Evolutionary conservation across 2,113 vertebrate species (phyloP).

Genomic region (Columba livia): DNA sequence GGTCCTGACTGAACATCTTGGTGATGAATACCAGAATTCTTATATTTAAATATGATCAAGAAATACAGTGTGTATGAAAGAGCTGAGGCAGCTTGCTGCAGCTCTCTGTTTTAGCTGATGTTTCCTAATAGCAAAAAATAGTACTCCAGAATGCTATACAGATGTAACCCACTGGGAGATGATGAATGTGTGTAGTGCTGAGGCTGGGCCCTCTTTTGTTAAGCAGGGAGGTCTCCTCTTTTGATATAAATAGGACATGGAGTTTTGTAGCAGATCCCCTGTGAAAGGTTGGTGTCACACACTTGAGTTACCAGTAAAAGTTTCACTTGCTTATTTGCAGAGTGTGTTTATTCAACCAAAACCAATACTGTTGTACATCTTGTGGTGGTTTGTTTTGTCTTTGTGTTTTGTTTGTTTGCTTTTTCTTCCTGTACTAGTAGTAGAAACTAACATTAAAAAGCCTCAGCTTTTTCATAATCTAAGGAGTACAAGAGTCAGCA

Average conservation of each 20-base stretch:
- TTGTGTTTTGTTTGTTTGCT: no score
- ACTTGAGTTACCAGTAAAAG: neutral
- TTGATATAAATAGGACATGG: neutral
- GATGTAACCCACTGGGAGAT: neutral
- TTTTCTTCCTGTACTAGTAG: no score
- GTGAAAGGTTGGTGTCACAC: neutral
- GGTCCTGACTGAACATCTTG: neutral
- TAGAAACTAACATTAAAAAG: neutral
- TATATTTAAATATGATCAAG: neutral
- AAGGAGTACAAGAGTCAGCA: neutral
- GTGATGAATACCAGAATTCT: neutral
- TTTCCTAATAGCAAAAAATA: neutral
- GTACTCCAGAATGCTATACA: no score
- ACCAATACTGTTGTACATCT: neutral
- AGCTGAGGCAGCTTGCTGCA: neutral
- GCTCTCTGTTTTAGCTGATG: neutral
- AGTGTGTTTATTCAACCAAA: neutral
- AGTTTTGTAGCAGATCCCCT: neutral
- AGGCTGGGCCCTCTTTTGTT: neutral
- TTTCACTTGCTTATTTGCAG: neutral
- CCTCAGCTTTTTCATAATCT: neutral
- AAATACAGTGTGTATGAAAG: no score
- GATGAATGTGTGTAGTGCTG: neutral
- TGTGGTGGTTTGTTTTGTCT: neutral
- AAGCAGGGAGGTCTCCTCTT: neutral